Evolutionary conservation across 2,888 invertebrate species (phyloP).

Genomic region (Phaedon cochleariae): DNA sequence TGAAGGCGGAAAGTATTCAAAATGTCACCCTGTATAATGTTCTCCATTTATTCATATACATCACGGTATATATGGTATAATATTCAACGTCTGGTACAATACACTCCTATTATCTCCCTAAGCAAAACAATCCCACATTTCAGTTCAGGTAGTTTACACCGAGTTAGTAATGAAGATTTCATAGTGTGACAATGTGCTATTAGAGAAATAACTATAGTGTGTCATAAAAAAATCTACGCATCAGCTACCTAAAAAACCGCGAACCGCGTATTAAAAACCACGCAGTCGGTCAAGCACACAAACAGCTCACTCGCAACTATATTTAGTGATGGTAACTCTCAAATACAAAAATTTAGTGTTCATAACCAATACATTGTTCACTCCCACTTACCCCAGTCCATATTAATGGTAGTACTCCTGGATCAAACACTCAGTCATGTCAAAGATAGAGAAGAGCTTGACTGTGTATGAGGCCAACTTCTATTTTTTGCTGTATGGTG

Average conservation of each 20-base stretch:
- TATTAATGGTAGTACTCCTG: too few species aligned
- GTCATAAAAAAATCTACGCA: conserved; percentile 38
- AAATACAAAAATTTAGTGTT: not conserved
- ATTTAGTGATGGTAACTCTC: conserved; percentile 37
- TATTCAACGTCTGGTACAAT: not conserved
- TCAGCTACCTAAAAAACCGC: conserved; percentile 39
- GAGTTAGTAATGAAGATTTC: conserved; percentile 37
- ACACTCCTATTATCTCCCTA: conserved; percentile 18
- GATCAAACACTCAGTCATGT: too few species aligned
- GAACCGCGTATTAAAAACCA: conserved; percentile 34
- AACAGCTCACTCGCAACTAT: conserved; percentile 57
- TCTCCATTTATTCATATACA: too few species aligned
- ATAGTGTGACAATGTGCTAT: conserved; percentile 38
- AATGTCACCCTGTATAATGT: too few species aligned
- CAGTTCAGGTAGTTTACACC: conserved; percentile 32
- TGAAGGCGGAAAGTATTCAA: too few species aligned
- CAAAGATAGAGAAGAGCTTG: too few species aligned
- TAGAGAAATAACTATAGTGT: conserved; percentile 39
- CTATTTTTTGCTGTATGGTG: too few species aligned
- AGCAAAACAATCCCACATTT: conserved; percentile 25
- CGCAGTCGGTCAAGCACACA: conserved; percentile 54
- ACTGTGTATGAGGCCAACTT: too few species aligned
- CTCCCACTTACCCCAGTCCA: not conserved
- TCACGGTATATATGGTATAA: not conserved
- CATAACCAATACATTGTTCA: not conserved